Base-by-base conservation (phyloP, 2,888 invertebrate genomes). In the Trissonchulus latispiculum region DNA sequence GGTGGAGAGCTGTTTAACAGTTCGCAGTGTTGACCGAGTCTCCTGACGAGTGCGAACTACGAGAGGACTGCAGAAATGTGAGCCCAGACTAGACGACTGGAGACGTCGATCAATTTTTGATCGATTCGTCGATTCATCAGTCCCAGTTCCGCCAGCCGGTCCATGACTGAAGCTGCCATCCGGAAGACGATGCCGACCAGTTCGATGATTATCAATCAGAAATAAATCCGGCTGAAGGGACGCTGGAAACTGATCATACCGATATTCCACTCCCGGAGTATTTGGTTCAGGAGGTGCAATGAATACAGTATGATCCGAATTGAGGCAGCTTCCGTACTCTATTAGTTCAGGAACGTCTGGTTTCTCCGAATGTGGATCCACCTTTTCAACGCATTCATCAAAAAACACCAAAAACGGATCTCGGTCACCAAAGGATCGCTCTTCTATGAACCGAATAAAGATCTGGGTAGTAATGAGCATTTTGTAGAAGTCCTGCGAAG, bases 321-420 rank as follows among this genome's bases (percentile, higher is more conserved):
- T 70, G 23, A 29, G 74, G 23, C 72, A 76, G 8, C 77, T 64
- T 68, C 79, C 79, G 48, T 70, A 62, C 61, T 80, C 79, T 29
- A 80, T 61, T 37, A 79, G 73, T 23, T 68, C 69, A 8, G 8
- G 8, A 31, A 64, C 64, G 31, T 64, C 64, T 31, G 64, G 8
- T 23, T 31, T 18, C 59, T 3, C 32, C 28, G 77, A 76, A 33
- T 82, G 80, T 75, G 59, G 77, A 3, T 80, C 80, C 2, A 83
- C 77, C 83, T 91, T 89, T 81, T 95, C 95, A 3, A 92, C 90
- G 83, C 96, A 97, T 82, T 99, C 96, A 84, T 99, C 99, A 83
- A 99, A 99, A 85, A 94, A 94, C 23, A 92, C 93, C 74, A 99
- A 86, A 68, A 94, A 93, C 75, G 93, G 93, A 85, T 97, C 96